Evolutionary conservation across 2,113 vertebrate species (phyloP), one percentile per base, ranked within the genome.

Genomic region (Crotalus viridis): DNA sequence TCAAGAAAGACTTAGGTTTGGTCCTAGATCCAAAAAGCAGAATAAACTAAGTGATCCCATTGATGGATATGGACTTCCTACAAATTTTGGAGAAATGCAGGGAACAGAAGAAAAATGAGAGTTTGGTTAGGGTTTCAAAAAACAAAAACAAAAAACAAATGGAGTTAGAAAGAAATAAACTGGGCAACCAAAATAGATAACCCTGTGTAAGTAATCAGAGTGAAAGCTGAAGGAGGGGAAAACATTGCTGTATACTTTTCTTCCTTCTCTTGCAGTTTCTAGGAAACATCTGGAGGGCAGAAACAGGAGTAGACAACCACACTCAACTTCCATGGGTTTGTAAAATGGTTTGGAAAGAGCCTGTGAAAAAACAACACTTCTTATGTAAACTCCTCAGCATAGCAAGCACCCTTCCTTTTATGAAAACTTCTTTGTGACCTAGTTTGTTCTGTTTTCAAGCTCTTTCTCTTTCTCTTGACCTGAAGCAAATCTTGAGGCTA

Each of bases 401-500:
- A 74, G 15, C 61, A 15, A 74, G 13, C 69, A 74, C n/a, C 2
- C 69, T 39, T 74, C 13, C 69, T 74, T 74, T 74, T 19, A 33
- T 74, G 69, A 74, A 74, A 33, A 33, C 69, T 74, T 74, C 13
- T 33, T 33, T 74, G n/a, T 39, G n/a, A 6, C 69, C 69, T 74
- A 74, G 69, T 89, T 5, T 56, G 21, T 21, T 89, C 52, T 19
- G 39, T 57, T 88, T 39, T 22, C 4, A 8, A 51, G 39, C 85
- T 10, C 55, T 88, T 39, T 74, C 51, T 3, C 90, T 51, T 33
- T 33, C 33, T 33, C 89, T 4, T 94, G 95, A 96, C 94, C 92
- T 95, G 12, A 0, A 92, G 46, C 15, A 94, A 91, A 96, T 92
- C 96, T 97, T 94, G 91, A 51, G 93, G 1, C 74, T 57, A 93